Percentiles rank a stretch among this genome's conserved stretches.
These are phyloP conservation scores for Butorides virescens DNA, from an alignment of 2,113 vertebrate genomes.

Conservation along the genomic window DNA sequence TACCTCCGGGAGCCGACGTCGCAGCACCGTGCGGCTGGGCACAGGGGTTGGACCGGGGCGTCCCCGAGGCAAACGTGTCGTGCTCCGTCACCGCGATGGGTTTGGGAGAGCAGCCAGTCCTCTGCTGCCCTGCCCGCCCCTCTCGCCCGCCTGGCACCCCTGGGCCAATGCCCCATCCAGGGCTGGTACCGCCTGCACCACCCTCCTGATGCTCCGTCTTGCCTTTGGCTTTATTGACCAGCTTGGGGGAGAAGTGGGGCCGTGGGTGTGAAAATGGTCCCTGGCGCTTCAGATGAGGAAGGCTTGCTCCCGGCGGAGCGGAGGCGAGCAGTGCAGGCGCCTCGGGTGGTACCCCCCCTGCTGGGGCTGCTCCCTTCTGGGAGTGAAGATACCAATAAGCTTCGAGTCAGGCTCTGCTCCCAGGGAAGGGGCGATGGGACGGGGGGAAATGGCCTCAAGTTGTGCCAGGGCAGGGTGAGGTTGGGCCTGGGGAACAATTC, in stretches of 20 bases:
- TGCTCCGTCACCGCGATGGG: neutral
- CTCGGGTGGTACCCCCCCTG: neutral
- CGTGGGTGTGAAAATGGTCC: neutral
- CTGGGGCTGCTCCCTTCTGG: neutral
- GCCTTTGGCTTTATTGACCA: neutral
- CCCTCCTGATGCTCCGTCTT: rapidly evolving
- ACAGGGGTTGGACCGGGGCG: neutral
- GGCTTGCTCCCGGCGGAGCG: rapidly evolving
- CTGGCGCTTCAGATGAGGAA: neutral
- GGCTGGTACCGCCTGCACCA: neutral
- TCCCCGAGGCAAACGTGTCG: rapidly evolving
- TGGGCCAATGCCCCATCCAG: neutral
- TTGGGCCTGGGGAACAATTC: too few species aligned
- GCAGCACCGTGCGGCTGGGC: neutral
- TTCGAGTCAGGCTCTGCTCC: too few species aligned
- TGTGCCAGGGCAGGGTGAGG: too few species aligned
- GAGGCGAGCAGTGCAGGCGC: neutral
- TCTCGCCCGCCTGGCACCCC: neutral
- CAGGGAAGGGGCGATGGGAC: too few species aligned
- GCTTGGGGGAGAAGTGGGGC: rapidly evolving
- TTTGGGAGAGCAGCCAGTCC: neutral
- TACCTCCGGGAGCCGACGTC: neutral
- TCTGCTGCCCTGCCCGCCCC: neutral
- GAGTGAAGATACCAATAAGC: neutral
- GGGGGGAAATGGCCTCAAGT: too few species aligned